Percentiles rank a stretch among this genome's conserved stretches.
Conservation (phyloP, 2,888 invertebrate genomes). For the Euzetes globulus region DNA sequence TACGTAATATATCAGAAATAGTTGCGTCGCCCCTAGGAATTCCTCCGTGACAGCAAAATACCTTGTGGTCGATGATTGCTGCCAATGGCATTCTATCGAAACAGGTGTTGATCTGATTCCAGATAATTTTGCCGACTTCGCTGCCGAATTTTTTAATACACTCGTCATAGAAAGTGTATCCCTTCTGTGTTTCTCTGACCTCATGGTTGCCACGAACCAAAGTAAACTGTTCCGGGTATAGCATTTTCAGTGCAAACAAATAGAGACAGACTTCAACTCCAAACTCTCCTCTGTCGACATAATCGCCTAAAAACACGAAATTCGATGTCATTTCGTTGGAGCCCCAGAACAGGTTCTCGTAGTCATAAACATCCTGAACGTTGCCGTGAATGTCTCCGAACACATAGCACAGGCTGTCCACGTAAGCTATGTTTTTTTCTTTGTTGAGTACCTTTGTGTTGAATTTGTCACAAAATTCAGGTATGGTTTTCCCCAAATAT, state of each 20-base stretch:
- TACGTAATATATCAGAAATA: neutral
- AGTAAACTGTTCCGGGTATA: neutral
- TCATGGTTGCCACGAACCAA: constrained; percentile 34
- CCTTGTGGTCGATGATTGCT: constrained; percentile 13
- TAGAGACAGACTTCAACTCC: constrained; percentile 10
- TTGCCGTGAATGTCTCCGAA: constrained; percentile 15
- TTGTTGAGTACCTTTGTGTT: too few relatives aligned
- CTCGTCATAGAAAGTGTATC: constrained; percentile 24
- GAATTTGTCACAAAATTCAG: too few relatives aligned
- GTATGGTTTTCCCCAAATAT: too few relatives aligned
- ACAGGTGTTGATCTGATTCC: constrained; percentile 12
- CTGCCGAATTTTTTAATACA: constrained; percentile 7
- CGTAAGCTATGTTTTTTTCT: too few relatives aligned
- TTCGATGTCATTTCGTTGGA: too few relatives aligned
- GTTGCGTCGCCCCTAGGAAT: neutral
- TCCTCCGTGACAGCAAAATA: constrained; percentile 34
- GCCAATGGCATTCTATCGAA: constrained; percentile 27
- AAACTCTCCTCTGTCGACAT: constrained; percentile 15
- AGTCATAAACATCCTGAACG: neutral
- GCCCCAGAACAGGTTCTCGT: neutral
- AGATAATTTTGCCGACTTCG: neutral
- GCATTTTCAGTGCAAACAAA: constrained; percentile 7
- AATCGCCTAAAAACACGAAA: constrained; percentile 28
- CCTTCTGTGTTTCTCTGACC: constrained; percentile 5
- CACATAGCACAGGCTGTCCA: too few relatives aligned